phyloP scores from a whole-genome alignment of 1,140 invertebrate genomes.

The Chironomus tepperi region DNA sequence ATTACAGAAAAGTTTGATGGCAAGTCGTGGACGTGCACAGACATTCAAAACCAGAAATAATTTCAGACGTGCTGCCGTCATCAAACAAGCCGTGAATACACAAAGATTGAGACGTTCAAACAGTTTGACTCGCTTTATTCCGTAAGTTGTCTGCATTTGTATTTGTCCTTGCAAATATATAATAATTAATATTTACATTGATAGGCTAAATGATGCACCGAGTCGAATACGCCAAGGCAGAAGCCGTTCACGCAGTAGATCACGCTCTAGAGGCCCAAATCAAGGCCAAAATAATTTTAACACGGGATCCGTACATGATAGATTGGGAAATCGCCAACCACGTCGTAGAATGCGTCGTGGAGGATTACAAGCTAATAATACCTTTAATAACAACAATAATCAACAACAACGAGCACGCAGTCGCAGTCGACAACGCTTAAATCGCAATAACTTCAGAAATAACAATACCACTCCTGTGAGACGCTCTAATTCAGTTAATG shows the following conservation, averaged over 20 bases:
- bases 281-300: not conserved
- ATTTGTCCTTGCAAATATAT: too few species aligned
- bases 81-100: not conserved
- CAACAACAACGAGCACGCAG: slow-evolving; percentile 27
- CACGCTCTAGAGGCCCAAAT: not conserved
- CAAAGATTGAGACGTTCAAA: slow-evolving; percentile 27
- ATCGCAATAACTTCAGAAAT: slow-evolving; percentile 10
- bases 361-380: slow-evolving; percentile 22
- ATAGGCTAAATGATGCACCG: slow-evolving; percentile 26
- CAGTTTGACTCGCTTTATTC: slow-evolving; percentile 36
- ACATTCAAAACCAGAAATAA: not conserved
- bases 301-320: not conserved
- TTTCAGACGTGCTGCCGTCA: not conserved
- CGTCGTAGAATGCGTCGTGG: slow-evolving; percentile 26
- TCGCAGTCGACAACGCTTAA: slow-evolving; percentile 28
- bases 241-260: not conserved
- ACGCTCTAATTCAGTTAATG: slow-evolving; percentile 6
- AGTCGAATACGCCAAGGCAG: slow-evolving; percentile 26
- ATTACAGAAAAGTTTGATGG: slow-evolving; percentile 40
- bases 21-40: slow-evolving; percentile 26
- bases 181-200: slow-evolving; percentile 1
- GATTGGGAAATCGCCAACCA: slow-evolving; percentile 9
- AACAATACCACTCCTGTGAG: not conserved
- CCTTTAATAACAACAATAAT: too few species aligned
- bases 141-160: slow-evolving; percentile 34